phyloP scores from a whole-genome alignment of 2,113 vertebrate species.

The Ciconia stormi region DNA sequence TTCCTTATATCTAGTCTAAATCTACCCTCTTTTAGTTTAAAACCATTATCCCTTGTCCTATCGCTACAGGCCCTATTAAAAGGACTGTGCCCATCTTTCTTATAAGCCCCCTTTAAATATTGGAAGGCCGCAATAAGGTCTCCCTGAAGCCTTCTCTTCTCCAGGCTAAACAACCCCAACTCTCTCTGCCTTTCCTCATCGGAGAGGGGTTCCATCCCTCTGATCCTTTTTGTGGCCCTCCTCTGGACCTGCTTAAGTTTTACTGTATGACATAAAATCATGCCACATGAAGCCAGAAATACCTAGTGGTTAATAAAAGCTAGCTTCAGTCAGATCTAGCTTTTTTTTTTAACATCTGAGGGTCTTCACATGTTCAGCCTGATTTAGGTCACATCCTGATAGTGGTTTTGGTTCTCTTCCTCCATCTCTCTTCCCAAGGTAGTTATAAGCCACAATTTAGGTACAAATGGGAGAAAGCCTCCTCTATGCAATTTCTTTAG shows the following conservation, averaged over 20 bases:
- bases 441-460: not conserved
- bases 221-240: not conserved
- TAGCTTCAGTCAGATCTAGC: not conserved
- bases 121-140: not conserved
- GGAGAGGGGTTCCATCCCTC: not conserved
- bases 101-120: not conserved
- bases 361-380: not conserved
- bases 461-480: not conserved
- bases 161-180: not conserved
- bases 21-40: not conserved
- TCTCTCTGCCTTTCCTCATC: not conserved
- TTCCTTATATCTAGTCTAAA: not conserved
- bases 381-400: not conserved
- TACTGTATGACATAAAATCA: not conserved
- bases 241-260: not conserved
- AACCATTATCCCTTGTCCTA: not conserved
- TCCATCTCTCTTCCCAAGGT: not conserved
- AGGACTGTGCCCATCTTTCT: not conserved
- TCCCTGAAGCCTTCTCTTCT: not conserved
- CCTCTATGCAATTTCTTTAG: not conserved
- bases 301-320: not conserved
- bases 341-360: not conserved
- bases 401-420: not conserved
- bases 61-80: not conserved
- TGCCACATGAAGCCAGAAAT: not conserved